Conservation (phyloP, 2,888 invertebrate species). For the Ectemnius continuus region DNA sequence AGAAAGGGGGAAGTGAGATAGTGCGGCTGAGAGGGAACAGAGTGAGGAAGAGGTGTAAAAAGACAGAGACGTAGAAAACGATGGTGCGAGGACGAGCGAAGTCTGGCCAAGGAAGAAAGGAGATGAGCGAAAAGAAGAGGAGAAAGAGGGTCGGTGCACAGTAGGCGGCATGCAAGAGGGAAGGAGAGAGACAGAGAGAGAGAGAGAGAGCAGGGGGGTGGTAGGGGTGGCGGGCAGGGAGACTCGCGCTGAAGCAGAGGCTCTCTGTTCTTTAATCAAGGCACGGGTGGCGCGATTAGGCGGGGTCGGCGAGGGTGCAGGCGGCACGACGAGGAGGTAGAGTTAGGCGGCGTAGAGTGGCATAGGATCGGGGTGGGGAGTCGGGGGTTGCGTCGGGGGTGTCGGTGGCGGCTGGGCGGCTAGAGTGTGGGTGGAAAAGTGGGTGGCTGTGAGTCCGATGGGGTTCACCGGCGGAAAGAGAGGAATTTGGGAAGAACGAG, state of each 20-base stretch:
- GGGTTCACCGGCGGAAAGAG: conserved; percentile 40
- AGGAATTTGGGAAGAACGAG: conserved; percentile 17
- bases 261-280: conserved; percentile 76
- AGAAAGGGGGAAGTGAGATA: conserved; percentile 12
- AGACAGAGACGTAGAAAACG: conserved; percentile 4
- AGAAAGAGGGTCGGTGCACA: conserved; percentile 20
- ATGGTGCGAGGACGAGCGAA: not conserved
- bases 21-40: conserved; percentile 10
- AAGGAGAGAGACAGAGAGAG: conserved; percentile 28
- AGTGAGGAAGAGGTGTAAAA: conserved; percentile 23
- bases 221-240: conserved; percentile 38
- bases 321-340: conserved; percentile 45
- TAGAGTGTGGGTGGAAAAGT: conserved; percentile 55
- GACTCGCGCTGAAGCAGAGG: conserved; percentile 62
- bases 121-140: conserved; percentile 28
- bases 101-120: conserved; percentile 14
- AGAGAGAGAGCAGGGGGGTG: conserved; percentile 27
- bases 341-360: conserved; percentile 42
- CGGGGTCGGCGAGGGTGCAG: conserved; percentile 62
- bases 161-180: conserved; percentile 20
- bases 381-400: conserved; percentile 53
- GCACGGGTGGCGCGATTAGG: conserved; percentile 74
- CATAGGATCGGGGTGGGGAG: conserved; percentile 45
- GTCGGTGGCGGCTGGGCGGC: conserved; percentile 57
- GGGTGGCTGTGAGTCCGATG: conserved; percentile 54